Evolutionary conservation across 2,797 vertebrate genomes (phyloP), one percentile per base, ranked within the genome.

Genomic region (Urosaurus nigricauda): DNA sequence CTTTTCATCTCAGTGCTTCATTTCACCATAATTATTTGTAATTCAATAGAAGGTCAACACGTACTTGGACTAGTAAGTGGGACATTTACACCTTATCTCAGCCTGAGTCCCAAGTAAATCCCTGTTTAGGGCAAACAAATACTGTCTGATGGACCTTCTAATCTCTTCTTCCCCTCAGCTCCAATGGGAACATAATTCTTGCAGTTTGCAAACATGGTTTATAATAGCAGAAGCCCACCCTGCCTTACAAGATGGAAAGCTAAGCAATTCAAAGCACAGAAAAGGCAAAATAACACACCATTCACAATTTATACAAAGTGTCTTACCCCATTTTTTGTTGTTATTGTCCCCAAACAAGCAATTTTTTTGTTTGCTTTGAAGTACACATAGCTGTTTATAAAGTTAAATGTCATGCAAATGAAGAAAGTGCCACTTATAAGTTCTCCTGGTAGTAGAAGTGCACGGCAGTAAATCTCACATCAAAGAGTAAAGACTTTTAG

Each of bases 381-480:
- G 95, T 94, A 96, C 96, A 97, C 94, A 77, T 96, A 97, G 58
- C 96, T 89, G 58, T 95, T 94, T 96, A 97, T 94, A 94, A 94
- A 96, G 93, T 96, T 94, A 94, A 96, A 96, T 91, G 92, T 96
- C 97, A 97, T 97, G 97, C 97, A 97, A 95, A 94, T 94, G 79
- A 96, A 96, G 95, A 96, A 92, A 95, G 94, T 95, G 96, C 94
- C 96, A 95, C 95, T 93, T 96, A 94, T 89, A 95, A 96, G 86
- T 95, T 93, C 92, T 91, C 86, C 19, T 40, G 0, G 94, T 87
- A 85, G 89, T 89, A 90, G 93, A 94, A 92, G 90, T 87, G 90
- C 56, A 63, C 92, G 93, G 93, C 90, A 91, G 92, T 83, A 82
- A 95, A 91, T 74, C 90, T 94, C 92, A 93, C 5, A 0, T 83